Evolutionary conservation across 2,113 vertebrate genomes (phyloP).

Genomic region (Onychostoma macrolepis): DNA sequence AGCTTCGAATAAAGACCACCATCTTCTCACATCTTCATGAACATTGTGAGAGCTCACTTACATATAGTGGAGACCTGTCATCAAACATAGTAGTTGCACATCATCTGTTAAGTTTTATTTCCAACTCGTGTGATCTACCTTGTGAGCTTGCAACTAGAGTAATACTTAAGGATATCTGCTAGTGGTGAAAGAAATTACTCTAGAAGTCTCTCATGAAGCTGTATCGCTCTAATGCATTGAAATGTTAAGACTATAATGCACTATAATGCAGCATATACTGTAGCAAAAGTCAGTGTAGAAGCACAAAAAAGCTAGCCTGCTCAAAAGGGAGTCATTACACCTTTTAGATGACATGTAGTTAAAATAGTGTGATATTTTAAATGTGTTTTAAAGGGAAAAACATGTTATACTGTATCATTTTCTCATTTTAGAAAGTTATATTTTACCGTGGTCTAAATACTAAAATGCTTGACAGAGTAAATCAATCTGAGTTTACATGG

Average conservation of each 20-base stretch:
- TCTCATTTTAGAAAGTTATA: background rate
- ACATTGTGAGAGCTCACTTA: background rate
- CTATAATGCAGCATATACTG: conserved; percentile 2
- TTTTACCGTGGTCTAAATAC: conserved; percentile 13
- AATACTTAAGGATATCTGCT: background rate
- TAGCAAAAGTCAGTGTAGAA: background rate
- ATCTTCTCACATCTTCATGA: background rate
- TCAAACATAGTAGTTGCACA: background rate
- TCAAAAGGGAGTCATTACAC: background rate
- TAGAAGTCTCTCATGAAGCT: background rate
- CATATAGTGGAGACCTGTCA: conserved; percentile 2
- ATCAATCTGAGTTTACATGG: conserved; percentile 2
- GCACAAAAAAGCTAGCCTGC: background rate
- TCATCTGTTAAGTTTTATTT: background rate
- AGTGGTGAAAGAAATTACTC: background rate
- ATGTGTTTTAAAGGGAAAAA: background rate
- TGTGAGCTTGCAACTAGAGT: background rate
- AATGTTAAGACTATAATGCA: background rate
- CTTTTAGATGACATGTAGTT: background rate
- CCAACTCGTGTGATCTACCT: background rate
- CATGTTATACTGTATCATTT: background rate
- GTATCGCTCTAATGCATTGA: background rate
- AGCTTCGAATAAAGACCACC: background rate
- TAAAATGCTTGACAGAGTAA: conserved; percentile 9
- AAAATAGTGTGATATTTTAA: background rate